Base-by-base conservation (phyloP, 2,888 invertebrate genomes). In the Nipponacmea schrenckii region DNA sequence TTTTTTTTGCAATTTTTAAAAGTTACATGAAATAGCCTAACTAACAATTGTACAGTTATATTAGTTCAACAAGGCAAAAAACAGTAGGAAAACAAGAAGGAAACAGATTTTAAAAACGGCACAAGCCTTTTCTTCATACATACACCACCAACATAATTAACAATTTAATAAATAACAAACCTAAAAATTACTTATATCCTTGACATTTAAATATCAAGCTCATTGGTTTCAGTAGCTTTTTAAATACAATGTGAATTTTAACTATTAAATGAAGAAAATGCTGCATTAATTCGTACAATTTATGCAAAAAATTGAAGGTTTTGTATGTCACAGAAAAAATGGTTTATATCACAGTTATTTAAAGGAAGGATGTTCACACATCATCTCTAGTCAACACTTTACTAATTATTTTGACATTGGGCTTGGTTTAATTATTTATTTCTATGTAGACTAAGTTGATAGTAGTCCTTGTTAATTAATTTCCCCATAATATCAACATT, bases 41-140 rank as follows among this genome's bases (percentile, higher is more conserved):
- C 39, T 39, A 39, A 39, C 39, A 39, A 39, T 39, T 31, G 31
- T 31, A 39, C 39, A 39, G 39, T 39, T 39, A 39, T 39, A 39
- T 39, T 39, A 39, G 39, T 39, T 39, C 39, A 39, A 39, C 39
- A 39, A 39, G 39, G 39, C 24, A 62, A 65, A 20, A 65, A 31
- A 15, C 15, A 65, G 17, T 65, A 26, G 27, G 17, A 15, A 65
- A 65, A 65, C n/a, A 65, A 64, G 64, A 26, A 26, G 64, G 64
- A 27, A 27, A 39, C 39, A 65, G 45, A 31, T 20, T 15, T 65
- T 65, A 67, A 67, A 67, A 48, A 31, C 39, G 27, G 20, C 39
- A 39, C 44, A 31, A 17, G 39, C 31, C 67, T 31, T 27, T 27
- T 31, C 62, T 62, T 62, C 67, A 67, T 39, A 67, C 67, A 67